These are phyloP conservation scores for Bilobella aurantiaca DNA, from an alignment of 1,140 invertebrate species.

Conservation along the genomic window DNA sequence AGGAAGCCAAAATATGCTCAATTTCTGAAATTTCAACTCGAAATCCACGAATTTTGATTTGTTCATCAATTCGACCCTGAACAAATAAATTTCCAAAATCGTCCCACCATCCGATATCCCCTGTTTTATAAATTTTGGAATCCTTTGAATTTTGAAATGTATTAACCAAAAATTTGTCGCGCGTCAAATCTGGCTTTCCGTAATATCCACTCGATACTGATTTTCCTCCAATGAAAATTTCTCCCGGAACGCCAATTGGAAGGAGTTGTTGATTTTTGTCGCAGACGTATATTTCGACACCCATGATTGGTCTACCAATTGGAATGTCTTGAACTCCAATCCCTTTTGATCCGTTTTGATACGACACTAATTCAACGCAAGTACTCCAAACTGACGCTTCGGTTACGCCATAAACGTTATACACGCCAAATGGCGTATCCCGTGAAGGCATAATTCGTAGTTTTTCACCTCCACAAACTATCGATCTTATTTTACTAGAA, in stretches of 20 bases:
- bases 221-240: not conserved
- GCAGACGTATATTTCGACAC: not conserved
- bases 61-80: slow-evolving; percentile 2
- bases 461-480: not conserved
- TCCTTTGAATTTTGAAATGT: not conserved
- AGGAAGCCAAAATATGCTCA: not conserved
- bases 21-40: slow-evolving; percentile 13
- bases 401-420: not conserved
- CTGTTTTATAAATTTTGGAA: not conserved
- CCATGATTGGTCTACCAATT: not conserved
- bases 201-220: not conserved
- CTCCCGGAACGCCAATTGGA: not conserved
- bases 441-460: not conserved
- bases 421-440: not conserved
- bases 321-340: not conserved
- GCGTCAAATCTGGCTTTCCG: not conserved
- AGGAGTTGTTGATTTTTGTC: not conserved
- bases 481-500: not conserved
- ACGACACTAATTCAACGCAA: not conserved
- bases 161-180: not conserved
- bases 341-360: not conserved
- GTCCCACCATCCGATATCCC: slow-evolving; percentile 2
- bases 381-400: not conserved
- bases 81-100: not conserved
- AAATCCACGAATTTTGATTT: slow-evolving; percentile 16